phyloP scores from a whole-genome alignment of 2,888 invertebrate genomes.

The Lithophane ornitopus region DNA sequence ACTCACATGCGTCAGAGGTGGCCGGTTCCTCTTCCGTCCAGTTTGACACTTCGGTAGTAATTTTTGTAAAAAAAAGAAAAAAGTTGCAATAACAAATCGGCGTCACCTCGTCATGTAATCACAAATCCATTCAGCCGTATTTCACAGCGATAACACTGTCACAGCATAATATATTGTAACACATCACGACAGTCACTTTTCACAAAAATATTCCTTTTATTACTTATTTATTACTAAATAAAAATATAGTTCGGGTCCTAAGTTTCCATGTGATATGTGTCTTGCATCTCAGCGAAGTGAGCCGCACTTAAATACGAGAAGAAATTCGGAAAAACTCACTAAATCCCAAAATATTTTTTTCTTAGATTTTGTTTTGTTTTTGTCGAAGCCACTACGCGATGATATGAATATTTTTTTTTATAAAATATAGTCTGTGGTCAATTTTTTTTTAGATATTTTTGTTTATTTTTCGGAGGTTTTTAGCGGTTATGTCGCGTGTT shows the following conservation, averaged over 20 bases:
- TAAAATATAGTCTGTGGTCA: constrained; percentile 87
- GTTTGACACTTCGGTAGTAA: constrained; percentile 90
- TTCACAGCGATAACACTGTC: constrained; percentile 83
- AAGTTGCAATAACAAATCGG: constrained; percentile 82
- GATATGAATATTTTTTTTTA: constrained; percentile 81
- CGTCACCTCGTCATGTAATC: constrained; percentile 84
- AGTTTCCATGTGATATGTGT: constrained; percentile 89
- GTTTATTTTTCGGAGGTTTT: constrained; percentile 86
- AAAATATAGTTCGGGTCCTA: constrained; percentile 89
- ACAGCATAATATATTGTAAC: constrained; percentile 81
- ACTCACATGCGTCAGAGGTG: constrained; percentile 90
- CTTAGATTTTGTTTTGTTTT: constrained; percentile 61
- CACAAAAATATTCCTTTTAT: constrained; percentile 83
- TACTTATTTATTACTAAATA: constrained; percentile 77
- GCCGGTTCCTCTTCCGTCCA: constrained; percentile 89
- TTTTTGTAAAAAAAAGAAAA: constrained; percentile 86
- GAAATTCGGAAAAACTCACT: constrained; percentile 85
- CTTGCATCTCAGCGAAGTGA: constrained; percentile 77
- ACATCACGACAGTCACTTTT: constrained; percentile 85
- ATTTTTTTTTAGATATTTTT: constrained; percentile 75
- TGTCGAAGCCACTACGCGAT: constrained; percentile 69
- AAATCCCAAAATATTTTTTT: constrained; percentile 79
- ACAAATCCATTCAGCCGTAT: constrained; percentile 83
- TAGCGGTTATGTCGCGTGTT: constrained; percentile 87
- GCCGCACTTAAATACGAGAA: constrained; percentile 77